These are phyloP conservation scores for Ormyrus pomaceus DNA, from an alignment of 2,888 invertebrate genomes.

Conservation along the genomic window DNA sequence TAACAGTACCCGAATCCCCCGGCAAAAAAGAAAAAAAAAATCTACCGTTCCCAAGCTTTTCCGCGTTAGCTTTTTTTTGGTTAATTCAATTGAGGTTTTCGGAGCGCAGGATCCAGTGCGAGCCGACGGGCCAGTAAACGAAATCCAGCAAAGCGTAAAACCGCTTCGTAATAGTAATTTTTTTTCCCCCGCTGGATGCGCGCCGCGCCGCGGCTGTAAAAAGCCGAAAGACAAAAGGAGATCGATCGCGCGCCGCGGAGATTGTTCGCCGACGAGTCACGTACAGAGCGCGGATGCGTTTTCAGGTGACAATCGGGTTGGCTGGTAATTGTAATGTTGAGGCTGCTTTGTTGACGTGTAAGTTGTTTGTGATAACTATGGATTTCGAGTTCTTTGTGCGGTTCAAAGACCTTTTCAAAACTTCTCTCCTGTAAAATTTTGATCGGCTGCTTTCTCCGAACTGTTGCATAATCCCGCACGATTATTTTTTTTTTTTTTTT, in stretches of 20 bases:
- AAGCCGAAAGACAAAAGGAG: constrained; percentile 2
- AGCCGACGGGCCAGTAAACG: constrained; percentile 2
- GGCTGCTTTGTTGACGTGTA: no score
- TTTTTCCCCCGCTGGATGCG: background rate
- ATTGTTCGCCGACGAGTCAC: background rate
- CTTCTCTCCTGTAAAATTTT: no score
- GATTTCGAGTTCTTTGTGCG: no score
- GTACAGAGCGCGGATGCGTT: no score
- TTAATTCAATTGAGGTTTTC: constrained; percentile 44
- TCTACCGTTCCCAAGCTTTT: constrained; percentile 6
- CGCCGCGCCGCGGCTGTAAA: background rate
- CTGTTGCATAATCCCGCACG: no score
- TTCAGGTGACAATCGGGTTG: no score
- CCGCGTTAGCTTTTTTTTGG: constrained; percentile 9
- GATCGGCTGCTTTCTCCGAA: no score
- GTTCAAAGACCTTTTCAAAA: no score
- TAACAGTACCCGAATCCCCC: background rate
- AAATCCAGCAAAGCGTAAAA: constrained; percentile 31
- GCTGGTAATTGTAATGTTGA: no score
- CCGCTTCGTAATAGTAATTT: constrained; percentile 32
- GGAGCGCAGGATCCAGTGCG: constrained; percentile 10
- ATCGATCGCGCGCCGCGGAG: constrained; percentile 13
- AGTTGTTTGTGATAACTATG: no score
- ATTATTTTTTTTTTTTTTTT: no score
- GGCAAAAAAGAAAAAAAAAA: background rate